phyloP scores from a whole-genome alignment of 1,140 invertebrate genomes.

The Drosophila ficusphila region DNA sequence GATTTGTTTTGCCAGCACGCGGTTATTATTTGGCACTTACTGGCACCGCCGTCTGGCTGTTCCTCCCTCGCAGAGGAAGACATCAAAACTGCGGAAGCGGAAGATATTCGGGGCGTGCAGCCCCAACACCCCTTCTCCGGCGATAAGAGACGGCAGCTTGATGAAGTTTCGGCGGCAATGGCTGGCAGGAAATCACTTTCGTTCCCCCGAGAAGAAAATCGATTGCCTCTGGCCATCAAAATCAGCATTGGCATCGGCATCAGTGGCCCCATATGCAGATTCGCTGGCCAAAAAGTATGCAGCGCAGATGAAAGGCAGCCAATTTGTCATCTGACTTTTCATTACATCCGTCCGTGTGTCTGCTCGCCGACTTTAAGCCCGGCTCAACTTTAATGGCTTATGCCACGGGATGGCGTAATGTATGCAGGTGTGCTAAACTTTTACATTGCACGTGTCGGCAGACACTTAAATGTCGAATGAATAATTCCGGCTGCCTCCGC shows the following conservation, averaged over 20 bases:
- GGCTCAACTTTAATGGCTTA: slow-evolving; percentile 38
- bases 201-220: slow-evolving; percentile 48
- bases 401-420: slow-evolving; percentile 32
- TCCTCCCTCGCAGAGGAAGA: slow-evolving; percentile 53
- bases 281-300: slow-evolving; percentile 59
- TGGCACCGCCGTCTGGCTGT: neutral
- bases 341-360: slow-evolving; percentile 24
- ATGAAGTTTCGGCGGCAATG: slow-evolving; percentile 51
- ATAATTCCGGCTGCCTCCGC: slow-evolving; percentile 71
- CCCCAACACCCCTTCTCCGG: neutral
- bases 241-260: too few species aligned
- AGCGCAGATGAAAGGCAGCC: slow-evolving; percentile 40
- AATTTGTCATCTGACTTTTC: slow-evolving; percentile 53
- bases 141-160: slow-evolving; percentile 58
- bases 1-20: slow-evolving; percentile 29
- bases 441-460: slow-evolving; percentile 66
- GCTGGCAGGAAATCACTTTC: slow-evolving; percentile 63
- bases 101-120: slow-evolving; percentile 67
- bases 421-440: slow-evolving; percentile 63
- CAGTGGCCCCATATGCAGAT: slow-evolving; percentile 68
- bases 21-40: slow-evolving; percentile 46
- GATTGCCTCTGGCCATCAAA: slow-evolving; percentile 64
- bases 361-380: too few species aligned
- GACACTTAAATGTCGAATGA: slow-evolving; percentile 79
- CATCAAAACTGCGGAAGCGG: slow-evolving; percentile 75